A percentile compares a stretch with the other conserved stretches of the same genome.
Evolutionary conservation across 2,888 invertebrate species (phyloP).

Genomic region (Troides helena): DNA sequence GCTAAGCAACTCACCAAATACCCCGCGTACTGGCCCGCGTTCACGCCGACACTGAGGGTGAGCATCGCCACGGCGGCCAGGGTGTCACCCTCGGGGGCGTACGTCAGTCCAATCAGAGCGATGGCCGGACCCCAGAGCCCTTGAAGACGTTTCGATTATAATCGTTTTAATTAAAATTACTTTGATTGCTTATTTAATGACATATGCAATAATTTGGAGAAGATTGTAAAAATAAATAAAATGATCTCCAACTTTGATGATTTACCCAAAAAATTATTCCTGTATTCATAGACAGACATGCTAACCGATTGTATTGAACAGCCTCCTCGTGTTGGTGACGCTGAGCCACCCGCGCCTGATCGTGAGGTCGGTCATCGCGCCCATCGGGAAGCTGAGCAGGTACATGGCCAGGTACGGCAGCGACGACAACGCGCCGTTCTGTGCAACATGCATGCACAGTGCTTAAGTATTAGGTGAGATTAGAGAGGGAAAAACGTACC

Average conservation of each 20-base stretch:
- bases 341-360: slow-evolving; percentile 75
- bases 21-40: slow-evolving; percentile 29
- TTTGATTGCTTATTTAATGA: too few species aligned
- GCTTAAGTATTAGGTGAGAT: too few species aligned
- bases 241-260: too few species aligned
- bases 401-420: slow-evolving; percentile 87
- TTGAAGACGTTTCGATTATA: background rate
- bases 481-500: too few species aligned
- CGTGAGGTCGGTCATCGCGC: slow-evolving; percentile 78
- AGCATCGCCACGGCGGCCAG: slow-evolving; percentile 18
- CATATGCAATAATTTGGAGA: too few species aligned
- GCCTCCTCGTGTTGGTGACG: slow-evolving; percentile 69
- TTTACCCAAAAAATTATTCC: too few species aligned
- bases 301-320: slow-evolving; percentile 60
- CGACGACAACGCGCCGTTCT: slow-evolving; percentile 86
- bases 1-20: slow-evolving; percentile 24
- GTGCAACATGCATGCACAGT: slow-evolving; percentile 16
- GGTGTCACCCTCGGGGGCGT: slow-evolving; percentile 16
- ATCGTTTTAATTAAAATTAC: too few species aligned
- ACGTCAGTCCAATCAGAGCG: slow-evolving; percentile 22
- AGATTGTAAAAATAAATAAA: too few species aligned
- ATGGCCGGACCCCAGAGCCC: slow-evolving; percentile 31
- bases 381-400: slow-evolving; percentile 71
- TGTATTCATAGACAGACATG: too few species aligned
- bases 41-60: slow-evolving; percentile 24